Base-by-base conservation (phyloP, 2,113 vertebrate species). In the Edolisoma coerulescens region DNA sequence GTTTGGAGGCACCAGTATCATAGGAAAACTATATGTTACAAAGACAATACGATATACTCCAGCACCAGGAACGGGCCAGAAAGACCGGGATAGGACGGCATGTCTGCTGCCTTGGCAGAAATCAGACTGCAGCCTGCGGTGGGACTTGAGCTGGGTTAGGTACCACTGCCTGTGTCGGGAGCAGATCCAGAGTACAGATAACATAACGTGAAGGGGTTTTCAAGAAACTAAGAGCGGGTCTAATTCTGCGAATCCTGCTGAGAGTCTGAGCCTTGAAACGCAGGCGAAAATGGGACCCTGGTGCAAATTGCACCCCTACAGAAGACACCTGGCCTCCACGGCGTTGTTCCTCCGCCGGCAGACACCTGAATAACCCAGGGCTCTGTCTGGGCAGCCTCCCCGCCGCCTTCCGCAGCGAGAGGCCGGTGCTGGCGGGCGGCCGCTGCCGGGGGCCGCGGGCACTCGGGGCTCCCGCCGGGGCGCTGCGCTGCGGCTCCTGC, bases 51-150 rank as follows among this genome's bases (percentile, higher is more conserved):
- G 30, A 41, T 53, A 37, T 3, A 74, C 18, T 22, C 47, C 35
- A 35, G n/a, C 16, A n/a, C 5, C 26, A 35, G 35, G 37, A 33
- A 30, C 3, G 9, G 23, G 17, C 67, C 30, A 42, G 21, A 27
- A 63, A 75, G 53, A 68, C 57, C 7, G 5, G 50, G 35, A 33
- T 2, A 67, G 22, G 2, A 0, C 0, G 0, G 26, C 26, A 11
- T 2, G 11, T 10, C 35, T 63, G 24, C 37, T 15, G 14, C 8
- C 23, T 42, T 2, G 10, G 37, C 16, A 30, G 15, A 11, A 37
- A 71, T 35, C 28, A 16, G 35, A 20, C 2, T 23, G 47, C 69
- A 80, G 32, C 41, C 42, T 3, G 6, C 1, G 1, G 27, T 13
- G 33, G 35, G 33, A 24, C 12, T 7, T 22, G 39, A 68, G 23